Base-by-base conservation (phyloP, 2,113 vertebrate species). In the Gymnogyps californianus region DNA sequence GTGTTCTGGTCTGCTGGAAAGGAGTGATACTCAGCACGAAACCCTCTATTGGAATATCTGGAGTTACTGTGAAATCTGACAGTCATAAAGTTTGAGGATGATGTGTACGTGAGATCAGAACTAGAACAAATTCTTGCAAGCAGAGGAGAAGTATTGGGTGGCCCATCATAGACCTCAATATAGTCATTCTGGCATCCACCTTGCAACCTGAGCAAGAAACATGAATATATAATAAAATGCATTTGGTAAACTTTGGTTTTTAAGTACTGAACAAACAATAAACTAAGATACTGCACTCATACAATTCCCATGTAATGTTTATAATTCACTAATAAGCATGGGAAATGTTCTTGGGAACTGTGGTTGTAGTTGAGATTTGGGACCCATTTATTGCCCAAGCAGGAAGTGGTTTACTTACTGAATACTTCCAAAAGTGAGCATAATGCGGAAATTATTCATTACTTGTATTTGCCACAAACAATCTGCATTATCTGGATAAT, bases 381-480 rank as follows among this genome's bases (percentile, higher is more conserved):
- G 55, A 54, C 36, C 7, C 11, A 32, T 42, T 58, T 26, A 26
- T 28, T 54, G 9, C 19, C 34, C 19, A 62, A 26, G 18, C 2
- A 76, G 28, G 36, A 61, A 57, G 4, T 10, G 4, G 4, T 83
- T 93, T 87, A 98, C 98, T 98, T 94, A 98, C 98, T 47, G 46
- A 55, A 98, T 46, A 3, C 51, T 80, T 51, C 34, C 46, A 80
- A 98, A 98, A 13, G 74, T 34, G 25, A 98, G 25, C 0, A 38
- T 81, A 74, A 98, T 85, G 3, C 10, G 94, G 58, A 94, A 89
- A 81, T 98, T 97, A 85, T 89, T 97, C 3, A 0, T 8, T 11
- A 97, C 97, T 26, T 98, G 78, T 49, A 98, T 98, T 95, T 98
- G 89, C 98, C 98, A 98, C 57, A 97, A 49, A 52, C 98, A 98